A percentile compares a stretch with the other conserved stretches of the same genome.
These are phyloP conservation scores for Phaenicophaeus curvirostris DNA, from an alignment of 2,797 vertebrate species.

Conservation along the genomic window DNA sequence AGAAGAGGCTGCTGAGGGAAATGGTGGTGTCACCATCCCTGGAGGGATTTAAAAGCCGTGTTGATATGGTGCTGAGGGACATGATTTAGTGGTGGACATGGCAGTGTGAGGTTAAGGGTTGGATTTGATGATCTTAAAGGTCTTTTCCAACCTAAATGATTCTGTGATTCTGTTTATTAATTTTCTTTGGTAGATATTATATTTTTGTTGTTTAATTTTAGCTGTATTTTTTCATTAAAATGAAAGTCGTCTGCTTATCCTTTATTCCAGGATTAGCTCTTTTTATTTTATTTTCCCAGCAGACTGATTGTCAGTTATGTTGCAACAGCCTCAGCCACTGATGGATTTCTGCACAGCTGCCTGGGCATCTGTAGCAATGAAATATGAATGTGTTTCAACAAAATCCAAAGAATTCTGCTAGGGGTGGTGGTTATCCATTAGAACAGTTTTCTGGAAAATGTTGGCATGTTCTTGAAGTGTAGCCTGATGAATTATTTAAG, in stretches of 20 bases:
- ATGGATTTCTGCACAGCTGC: conserved; percentile 54
- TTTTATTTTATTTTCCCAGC: conserved; percentile 53
- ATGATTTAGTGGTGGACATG: no score
- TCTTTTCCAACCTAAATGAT: no score
- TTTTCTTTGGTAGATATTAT: not conserved
- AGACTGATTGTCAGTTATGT: conserved; percentile 38
- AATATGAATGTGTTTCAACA: not conserved
- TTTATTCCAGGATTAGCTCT: conserved; percentile 49
- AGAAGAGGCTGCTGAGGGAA: no score
- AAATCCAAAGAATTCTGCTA: conserved; percentile 32
- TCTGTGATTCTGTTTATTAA: not conserved
- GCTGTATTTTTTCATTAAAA: conserved; percentile 31
- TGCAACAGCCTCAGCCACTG: conserved; percentile 29
- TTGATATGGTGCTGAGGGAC: no score
- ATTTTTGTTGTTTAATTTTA: not conserved
- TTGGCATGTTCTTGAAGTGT: conserved; percentile 39
- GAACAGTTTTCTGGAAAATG: conserved; percentile 25
- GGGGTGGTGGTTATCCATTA: not conserved
- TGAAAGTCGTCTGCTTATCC: conserved; percentile 29
- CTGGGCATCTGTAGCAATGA: conserved; percentile 29
- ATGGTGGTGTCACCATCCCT: no score
- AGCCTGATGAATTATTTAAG: conserved; percentile 35
- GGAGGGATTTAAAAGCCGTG: no score
- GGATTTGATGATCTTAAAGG: no score
- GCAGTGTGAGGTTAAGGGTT: no score